Evolutionary conservation across 2,888 invertebrate species (phyloP), one percentile per base, ranked within the genome.

Genomic region (Tipula helvola): DNA sequence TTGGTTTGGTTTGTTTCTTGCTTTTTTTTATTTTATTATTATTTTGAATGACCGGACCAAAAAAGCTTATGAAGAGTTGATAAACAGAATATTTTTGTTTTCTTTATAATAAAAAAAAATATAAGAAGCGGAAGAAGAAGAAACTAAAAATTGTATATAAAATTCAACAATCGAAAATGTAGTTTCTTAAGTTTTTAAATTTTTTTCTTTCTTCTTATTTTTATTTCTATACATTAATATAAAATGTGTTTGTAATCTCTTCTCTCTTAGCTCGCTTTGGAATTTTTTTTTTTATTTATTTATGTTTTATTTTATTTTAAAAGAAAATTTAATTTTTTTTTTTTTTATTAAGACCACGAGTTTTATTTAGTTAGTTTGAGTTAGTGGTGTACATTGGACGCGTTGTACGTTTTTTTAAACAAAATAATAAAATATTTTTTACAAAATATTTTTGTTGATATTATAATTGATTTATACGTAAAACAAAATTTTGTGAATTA

Each of bases 301-400:
- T 71, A 44, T 44, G 44, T 52, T 52, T 52, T 52, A 52, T 13
- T 47, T 47, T 47, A n/a, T n/a, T n/a, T n/a, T n/a, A n/a, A 39
- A 52, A 52, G 3, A 3, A 28, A 71, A 71, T 10, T 71, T 71
- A 28, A 28, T 71, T 71, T 71, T 71, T 71, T 71, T 71, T 71
- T 71, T 71, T 71, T 71, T 71, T 71, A 71, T 28, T 71, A 71
- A 71, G 71, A 71, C 71, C 71, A 71, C 71, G 71, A 71, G 71
- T 71, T 71, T 71, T 39, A 39, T 84, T 84, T 84, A 84, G 84
- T 84, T 39, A 84, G 84, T 84, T 84, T 84, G 84, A 39, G 84
- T 84, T 39, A 39, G 84, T 84, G 13, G 84, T 39, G n/a, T n/a
- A n/a, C 39, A 10, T 36, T 39, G 10, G 84, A 84, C 84, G 84